Percentiles rank a stretch among this genome's conserved stretches.
phyloP scores from a whole-genome alignment of 2,113 vertebrate species.

The Serinus canaria region DNA sequence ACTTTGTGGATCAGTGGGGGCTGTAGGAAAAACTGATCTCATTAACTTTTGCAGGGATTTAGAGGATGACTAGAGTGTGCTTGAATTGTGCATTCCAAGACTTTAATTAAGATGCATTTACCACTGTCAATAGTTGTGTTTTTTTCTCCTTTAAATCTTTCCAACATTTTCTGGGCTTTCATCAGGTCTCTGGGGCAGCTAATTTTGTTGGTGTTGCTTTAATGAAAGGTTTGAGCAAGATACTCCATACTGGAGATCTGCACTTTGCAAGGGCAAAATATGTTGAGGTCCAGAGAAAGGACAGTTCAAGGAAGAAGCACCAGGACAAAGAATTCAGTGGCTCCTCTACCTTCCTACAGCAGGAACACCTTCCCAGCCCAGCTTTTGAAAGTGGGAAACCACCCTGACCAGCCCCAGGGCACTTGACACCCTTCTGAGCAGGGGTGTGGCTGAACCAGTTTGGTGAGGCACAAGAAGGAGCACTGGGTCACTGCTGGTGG shows the following conservation, averaged over 20 bases:
- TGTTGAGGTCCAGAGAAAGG: background rate
- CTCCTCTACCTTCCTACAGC: background rate
- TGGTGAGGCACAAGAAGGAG: background rate
- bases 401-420: background rate
- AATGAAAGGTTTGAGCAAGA: background rate
- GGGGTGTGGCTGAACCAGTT: background rate
- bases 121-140: background rate
- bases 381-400: background rate
- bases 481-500: background rate
- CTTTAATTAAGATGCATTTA: constrained; percentile 18
- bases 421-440: background rate
- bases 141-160: background rate
- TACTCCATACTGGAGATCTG: background rate
- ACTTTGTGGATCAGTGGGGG: background rate
- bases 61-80: background rate
- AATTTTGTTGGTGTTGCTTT: background rate
- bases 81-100: background rate
- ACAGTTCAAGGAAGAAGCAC: background rate
- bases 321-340: background rate
- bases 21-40: background rate
- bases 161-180: background rate
- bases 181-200: background rate
- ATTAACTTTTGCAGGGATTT: background rate
- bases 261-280: background rate
- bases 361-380: accelerated